These are phyloP conservation scores for Parnassius glacialis DNA, from an alignment of 2,888 invertebrate species.

Conservation along the genomic window DNA sequence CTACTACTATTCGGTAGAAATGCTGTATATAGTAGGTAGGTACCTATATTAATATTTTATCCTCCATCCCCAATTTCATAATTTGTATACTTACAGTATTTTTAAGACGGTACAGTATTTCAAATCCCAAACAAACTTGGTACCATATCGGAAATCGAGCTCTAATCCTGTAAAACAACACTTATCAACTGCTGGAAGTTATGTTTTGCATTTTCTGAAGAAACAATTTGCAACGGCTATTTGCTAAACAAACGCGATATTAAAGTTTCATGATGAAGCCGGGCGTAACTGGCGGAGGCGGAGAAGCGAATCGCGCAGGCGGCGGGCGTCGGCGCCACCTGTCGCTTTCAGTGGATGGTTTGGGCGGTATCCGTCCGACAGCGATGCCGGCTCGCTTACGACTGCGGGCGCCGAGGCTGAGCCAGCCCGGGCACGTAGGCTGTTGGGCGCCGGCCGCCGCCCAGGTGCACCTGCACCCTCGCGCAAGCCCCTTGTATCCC, in stretches of 20 bases:
- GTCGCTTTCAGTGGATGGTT: constrained; percentile 45
- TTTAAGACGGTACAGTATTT: constrained; percentile 15
- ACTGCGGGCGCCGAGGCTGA: constrained; percentile 50
- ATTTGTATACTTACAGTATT: constrained; percentile 19
- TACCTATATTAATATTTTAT: background rate
- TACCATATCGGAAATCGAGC: constrained; percentile 25
- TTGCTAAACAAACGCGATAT: constrained; percentile 50
- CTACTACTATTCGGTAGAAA: too few species aligned
- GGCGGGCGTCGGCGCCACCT: constrained; percentile 57
- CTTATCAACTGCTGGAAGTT: constrained; percentile 44
- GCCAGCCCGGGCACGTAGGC: constrained; percentile 67
- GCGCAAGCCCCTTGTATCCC: constrained; percentile 31
- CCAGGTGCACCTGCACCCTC: constrained; percentile 70
- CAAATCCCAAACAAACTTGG: constrained; percentile 23
- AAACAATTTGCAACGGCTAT: constrained; percentile 50
- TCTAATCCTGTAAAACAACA: constrained; percentile 32
- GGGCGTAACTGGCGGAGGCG: constrained; percentile 47
- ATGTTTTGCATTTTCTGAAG: constrained; percentile 36
- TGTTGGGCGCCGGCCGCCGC: constrained; percentile 64
- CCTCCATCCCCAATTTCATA: background rate
- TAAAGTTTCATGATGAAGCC: constrained; percentile 60
- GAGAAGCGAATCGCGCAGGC: constrained; percentile 59
- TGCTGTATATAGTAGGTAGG: too few species aligned
- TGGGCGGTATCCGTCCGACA: constrained; percentile 35
- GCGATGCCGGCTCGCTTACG: constrained; percentile 55